These are phyloP conservation scores for Corticium candelabrum DNA, from an alignment of 37 sponge, comb jelly and placozoan species.

Conservation along the genomic window DNA sequence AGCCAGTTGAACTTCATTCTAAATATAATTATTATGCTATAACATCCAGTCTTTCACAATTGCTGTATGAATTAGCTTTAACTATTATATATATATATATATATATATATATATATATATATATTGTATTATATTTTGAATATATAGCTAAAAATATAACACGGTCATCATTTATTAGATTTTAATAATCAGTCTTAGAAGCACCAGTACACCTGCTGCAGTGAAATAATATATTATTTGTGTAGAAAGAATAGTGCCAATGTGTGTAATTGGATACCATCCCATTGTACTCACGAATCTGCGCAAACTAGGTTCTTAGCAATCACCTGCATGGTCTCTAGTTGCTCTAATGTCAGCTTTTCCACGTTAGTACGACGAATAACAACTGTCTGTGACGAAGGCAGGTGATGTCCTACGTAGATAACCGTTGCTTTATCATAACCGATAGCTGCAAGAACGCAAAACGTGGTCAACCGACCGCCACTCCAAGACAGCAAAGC, in stretches of 20 bases:
- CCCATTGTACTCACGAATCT: too few relatives aligned
- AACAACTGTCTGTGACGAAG: background rate
- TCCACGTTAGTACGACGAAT: background rate
- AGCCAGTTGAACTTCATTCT: background rate
- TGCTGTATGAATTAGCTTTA: background rate
- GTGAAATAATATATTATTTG: too few relatives aligned
- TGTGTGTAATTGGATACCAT: too few relatives aligned
- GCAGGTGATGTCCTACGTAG: background rate
- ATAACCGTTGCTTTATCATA: background rate
- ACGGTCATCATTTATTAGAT: too few relatives aligned
- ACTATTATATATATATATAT: too few relatives aligned
- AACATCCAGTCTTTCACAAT: background rate
- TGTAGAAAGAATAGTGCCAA: too few relatives aligned
- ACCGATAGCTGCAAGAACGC: background rate
- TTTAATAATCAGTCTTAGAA: too few relatives aligned
- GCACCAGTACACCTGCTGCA: too few relatives aligned
- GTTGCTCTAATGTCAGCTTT: background rate
- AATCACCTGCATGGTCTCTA: background rate
- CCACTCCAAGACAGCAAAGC: background rate
- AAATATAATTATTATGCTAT: background rate
- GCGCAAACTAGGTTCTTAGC: too few relatives aligned
- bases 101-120: too few relatives aligned
- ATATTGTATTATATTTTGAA: too few relatives aligned
- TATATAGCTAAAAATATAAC: too few relatives aligned
- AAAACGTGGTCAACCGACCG: background rate